Conservation (phyloP, 2,797 vertebrate genomes). For the Sus cebifrons region DNA sequence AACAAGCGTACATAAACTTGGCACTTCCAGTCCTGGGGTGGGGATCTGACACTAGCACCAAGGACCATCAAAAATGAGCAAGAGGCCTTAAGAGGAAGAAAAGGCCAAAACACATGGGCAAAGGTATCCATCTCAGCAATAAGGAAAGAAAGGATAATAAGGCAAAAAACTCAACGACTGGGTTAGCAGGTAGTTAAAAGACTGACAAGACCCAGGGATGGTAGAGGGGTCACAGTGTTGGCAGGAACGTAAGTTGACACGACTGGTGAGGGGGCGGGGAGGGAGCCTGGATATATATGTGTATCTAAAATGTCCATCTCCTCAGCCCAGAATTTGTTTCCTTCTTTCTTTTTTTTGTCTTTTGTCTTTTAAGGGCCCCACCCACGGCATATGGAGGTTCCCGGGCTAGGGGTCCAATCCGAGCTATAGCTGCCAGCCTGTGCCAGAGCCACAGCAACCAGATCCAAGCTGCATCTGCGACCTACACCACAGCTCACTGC, state of each 20-base stretch:
- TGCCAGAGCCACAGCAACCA: too few species aligned
- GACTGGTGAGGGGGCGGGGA: not conserved
- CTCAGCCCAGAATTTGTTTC: not conserved
- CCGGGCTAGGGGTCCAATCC: too few species aligned
- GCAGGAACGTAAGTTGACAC: not conserved
- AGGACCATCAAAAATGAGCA: not conserved
- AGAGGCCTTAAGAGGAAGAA: not conserved
- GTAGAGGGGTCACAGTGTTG: not conserved
- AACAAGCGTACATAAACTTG: not conserved
- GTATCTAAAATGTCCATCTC: not conserved
- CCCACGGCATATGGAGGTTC: too few species aligned
- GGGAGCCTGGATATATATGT: rapidly evolving
- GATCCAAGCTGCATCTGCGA: too few species aligned
- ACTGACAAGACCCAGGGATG: not conserved
- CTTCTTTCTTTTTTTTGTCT: too few species aligned
- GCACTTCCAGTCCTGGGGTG: not conserved
- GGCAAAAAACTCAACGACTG: not conserved
- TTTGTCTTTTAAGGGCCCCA: too few species aligned
- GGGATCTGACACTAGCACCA: not conserved
- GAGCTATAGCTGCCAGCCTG: too few species aligned
- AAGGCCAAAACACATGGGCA: not conserved
- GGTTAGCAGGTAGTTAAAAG: not conserved
- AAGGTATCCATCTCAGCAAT: not conserved
- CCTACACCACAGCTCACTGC: too few species aligned
- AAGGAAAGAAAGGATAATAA: not conserved